Percentiles rank a stretch among this genome's conserved stretches.
Evolutionary conservation across 2,797 vertebrate species (phyloP).

Genomic region (Harpia harpyja): DNA sequence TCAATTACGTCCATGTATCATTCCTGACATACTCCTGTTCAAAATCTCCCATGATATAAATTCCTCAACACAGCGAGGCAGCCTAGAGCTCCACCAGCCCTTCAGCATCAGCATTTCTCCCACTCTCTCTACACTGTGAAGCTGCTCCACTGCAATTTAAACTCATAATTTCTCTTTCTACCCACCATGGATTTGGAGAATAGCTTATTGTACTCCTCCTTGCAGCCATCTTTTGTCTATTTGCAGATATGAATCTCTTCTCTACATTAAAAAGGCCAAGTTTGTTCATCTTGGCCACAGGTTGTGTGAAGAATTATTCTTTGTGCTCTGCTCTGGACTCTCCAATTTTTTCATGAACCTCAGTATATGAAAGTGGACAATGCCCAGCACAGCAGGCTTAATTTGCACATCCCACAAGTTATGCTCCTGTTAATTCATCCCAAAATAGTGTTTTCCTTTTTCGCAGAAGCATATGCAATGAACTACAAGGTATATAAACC

Average conservation of each 20-base stretch:
- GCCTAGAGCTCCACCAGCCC: not conserved
- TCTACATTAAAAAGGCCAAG: not conserved
- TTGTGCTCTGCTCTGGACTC: not conserved
- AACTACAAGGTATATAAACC: not conserved
- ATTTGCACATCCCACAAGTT: not conserved
- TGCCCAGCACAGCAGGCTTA: not conserved
- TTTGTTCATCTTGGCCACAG: not conserved
- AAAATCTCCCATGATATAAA: not conserved
- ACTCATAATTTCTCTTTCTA: not conserved
- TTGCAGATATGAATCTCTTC: rapidly evolving
- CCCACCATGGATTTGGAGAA: not conserved
- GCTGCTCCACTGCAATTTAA: not conserved
- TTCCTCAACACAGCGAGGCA: not conserved
- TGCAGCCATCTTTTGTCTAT: not conserved
- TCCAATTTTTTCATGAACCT: not conserved
- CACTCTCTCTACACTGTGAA: not conserved
- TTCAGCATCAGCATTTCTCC: not conserved
- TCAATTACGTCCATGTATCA: not conserved
- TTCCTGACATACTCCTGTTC: not conserved
- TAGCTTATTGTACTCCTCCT: not conserved
- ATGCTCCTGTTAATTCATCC: not conserved
- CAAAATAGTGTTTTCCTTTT: not conserved
- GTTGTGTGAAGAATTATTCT: not conserved
- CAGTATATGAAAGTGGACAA: not conserved
- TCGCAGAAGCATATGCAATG: not conserved